Percentiles rank a stretch among this genome's conserved stretches.
Evolutionary conservation across 2,113 vertebrate genomes (phyloP).

Genomic region (Ptilonorhynchus violaceus): DNA sequence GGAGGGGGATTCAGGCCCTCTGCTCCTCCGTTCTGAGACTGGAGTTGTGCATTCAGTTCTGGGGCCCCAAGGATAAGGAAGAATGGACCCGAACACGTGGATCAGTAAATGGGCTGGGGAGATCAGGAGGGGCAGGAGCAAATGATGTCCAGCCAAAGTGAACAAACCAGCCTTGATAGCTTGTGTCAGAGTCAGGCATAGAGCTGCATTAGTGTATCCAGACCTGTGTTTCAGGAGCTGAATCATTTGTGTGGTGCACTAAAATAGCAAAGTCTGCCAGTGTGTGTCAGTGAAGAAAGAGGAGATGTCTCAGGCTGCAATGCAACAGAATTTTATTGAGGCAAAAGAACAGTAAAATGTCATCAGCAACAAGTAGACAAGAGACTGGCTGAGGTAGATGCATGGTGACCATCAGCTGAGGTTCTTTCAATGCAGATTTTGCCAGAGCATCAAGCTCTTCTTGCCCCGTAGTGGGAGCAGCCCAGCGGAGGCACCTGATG

Average conservation of each 20-base stretch:
- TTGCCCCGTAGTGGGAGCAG: rapidly evolving
- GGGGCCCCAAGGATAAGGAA: background rate
- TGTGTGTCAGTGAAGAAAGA: background rate
- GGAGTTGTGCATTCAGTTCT: background rate
- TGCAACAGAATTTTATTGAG: background rate
- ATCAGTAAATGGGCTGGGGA: background rate
- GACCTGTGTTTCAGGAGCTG: background rate
- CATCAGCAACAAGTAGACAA: background rate
- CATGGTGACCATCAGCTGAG: rapidly evolving
- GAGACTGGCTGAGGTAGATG: background rate
- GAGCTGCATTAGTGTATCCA: background rate
- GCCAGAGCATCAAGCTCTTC: background rate
- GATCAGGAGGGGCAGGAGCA: background rate
- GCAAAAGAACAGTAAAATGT: background rate
- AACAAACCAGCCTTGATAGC: background rate
- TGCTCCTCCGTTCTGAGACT: background rate
- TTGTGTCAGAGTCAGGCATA: no score
- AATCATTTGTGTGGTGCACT: background rate
- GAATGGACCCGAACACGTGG: no score
- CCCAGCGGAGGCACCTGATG: rapidly evolving
- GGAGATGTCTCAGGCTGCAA: no score
- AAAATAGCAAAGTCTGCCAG: background rate
- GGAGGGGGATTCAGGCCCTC: no score
- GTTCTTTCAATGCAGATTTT: rapidly evolving
- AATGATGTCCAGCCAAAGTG: background rate